Evolutionary conservation across 92 coral and sea anemone genomes (phyloP).

Genomic region (Hydrozoanthus gracilis): DNA sequence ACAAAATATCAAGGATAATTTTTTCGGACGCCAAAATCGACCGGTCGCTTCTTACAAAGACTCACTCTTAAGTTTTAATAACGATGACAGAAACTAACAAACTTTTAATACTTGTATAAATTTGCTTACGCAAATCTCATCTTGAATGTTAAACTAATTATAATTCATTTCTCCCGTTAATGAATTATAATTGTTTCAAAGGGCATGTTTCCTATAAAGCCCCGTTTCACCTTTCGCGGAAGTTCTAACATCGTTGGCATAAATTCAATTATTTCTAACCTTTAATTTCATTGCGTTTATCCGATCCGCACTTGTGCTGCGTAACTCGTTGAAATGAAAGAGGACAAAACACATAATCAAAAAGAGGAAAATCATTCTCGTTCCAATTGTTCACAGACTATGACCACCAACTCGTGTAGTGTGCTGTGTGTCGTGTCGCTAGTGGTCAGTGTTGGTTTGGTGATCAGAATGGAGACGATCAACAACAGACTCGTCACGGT

Average conservation of each 20-base stretch:
- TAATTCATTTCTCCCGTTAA: too few relatives aligned
- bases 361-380: not conserved
- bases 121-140: too few relatives aligned
- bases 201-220: too few relatives aligned
- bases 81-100: too few relatives aligned
- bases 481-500: conserved; percentile 1
- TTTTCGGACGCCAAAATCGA: too few relatives aligned
- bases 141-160: too few relatives aligned
- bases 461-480: conserved; percentile 8
- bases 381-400: not conserved
- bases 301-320: not conserved
- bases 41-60: too few relatives aligned
- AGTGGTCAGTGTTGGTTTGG: not conserved
- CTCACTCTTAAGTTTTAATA: too few relatives aligned
- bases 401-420: not conserved
- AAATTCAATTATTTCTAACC: not conserved
- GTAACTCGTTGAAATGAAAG: not conserved
- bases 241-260: not conserved
- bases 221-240: not conserved
- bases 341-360: not conserved
- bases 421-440: not conserved
- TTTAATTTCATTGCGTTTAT: not conserved
- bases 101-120: too few relatives aligned
- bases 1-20: too few relatives aligned
- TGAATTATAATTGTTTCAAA: too few relatives aligned